Conservation (phyloP, 2,113 vertebrate genomes). For the Pandion haliaetus region DNA sequence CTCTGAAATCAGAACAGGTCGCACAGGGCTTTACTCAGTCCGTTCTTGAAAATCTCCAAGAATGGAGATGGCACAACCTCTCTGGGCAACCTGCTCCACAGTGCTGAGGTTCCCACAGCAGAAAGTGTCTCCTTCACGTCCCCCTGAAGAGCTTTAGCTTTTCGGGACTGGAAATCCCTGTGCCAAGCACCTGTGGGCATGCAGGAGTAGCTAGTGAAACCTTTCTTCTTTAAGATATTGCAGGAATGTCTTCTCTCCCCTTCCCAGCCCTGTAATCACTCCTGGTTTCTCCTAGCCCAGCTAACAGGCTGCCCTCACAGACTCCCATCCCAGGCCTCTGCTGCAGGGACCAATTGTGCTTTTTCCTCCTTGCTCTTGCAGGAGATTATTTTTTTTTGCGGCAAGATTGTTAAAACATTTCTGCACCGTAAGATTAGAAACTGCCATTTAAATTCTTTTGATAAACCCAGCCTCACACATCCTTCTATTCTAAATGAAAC, state of each 20-base stretch:
- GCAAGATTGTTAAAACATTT: constrained; percentile 10
- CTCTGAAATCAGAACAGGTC: neutral
- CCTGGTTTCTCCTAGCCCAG: neutral
- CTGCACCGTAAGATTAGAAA: constrained; percentile 30
- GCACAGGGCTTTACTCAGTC: neutral
- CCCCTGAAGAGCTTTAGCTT: neutral
- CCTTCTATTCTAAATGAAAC: constrained; percentile 51
- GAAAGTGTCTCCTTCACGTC: accelerated
- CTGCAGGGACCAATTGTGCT: neutral
- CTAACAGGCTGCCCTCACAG: neutral
- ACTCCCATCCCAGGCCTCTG: neutral
- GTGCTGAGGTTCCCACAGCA: neutral
- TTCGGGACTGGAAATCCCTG: neutral
- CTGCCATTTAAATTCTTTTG: neutral
- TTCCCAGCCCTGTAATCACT: neutral
- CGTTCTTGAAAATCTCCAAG: neutral
- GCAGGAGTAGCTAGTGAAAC: neutral
- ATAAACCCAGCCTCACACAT: constrained; percentile 44
- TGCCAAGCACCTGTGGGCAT: neutral
- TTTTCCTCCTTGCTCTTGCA: neutral
- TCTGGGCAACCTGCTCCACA: neutral
- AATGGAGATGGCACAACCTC: accelerated
- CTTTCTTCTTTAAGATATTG: neutral
- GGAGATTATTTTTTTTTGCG: neutral
- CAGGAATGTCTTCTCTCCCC: neutral